These are phyloP conservation scores for Centropyge bicolor DNA, from an alignment of 2,797 vertebrate genomes.

Conservation along the genomic window DNA sequence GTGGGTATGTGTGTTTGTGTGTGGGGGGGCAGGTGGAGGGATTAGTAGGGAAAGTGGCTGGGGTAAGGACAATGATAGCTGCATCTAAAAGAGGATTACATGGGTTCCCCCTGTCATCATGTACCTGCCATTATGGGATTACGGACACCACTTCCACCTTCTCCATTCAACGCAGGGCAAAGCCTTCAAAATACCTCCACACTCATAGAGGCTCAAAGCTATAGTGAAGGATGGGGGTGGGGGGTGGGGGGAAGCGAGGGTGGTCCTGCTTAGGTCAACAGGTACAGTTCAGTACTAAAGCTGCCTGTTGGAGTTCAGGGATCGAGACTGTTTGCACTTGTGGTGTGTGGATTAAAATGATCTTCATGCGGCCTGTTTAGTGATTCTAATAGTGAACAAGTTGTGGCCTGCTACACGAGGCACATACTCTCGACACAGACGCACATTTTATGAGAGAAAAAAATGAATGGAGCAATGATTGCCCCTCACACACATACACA, in stretches of 20 bases:
- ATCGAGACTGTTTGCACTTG: constrained; percentile 18
- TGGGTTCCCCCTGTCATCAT: constrained; percentile 76
- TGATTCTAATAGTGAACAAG: too few relatives aligned
- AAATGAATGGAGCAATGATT: constrained; percentile 59
- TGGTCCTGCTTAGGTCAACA: constrained; percentile 41
- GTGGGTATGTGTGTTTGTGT: constrained; percentile 1
- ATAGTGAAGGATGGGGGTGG: too few relatives aligned
- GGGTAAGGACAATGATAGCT: constrained; percentile 74
- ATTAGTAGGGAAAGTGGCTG: constrained; percentile 78
- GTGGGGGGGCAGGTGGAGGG: constrained; percentile 42
- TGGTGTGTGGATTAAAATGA: constrained; percentile 14
- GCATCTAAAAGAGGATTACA: constrained; percentile 86
- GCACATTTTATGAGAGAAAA: constrained; percentile 10
- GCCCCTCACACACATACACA: constrained; percentile 29
- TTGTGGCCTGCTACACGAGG: constrained; percentile 18
- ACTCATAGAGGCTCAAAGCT: constrained; percentile 37
- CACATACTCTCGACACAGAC: constrained; percentile 17
- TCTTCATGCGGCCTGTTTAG: not conserved
- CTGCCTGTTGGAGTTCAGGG: constrained; percentile 19
- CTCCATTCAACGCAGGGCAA: constrained; percentile 64
- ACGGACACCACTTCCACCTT: constrained; percentile 72
- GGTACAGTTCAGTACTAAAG: constrained; percentile 19
- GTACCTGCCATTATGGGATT: constrained; percentile 85
- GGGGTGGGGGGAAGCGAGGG: constrained; percentile 2
- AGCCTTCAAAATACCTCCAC: constrained; percentile 56